Evolutionary conservation across 2,888 invertebrate genomes (phyloP).

Genomic region (Orthosia cruda): DNA sequence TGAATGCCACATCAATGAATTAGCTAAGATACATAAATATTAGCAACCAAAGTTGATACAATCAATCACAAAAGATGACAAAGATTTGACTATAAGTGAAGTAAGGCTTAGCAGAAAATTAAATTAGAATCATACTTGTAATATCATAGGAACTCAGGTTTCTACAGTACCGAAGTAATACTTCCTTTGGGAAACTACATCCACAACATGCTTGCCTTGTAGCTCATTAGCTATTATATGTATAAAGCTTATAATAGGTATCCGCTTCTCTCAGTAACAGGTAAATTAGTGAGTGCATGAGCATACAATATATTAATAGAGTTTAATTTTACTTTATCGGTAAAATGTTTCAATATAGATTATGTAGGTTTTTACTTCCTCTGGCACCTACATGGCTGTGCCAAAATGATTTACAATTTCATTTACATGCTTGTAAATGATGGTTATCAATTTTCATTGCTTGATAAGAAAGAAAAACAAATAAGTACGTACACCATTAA

Average conservation of each 20-base stretch:
- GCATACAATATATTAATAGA: constrained; percentile 8
- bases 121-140: too few species aligned
- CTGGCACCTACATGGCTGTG: background rate
- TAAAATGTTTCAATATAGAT: background rate
- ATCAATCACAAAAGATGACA: too few species aligned
- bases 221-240: constrained; percentile 30
- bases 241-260: too few species aligned
- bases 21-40: too few species aligned
- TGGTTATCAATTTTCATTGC: background rate
- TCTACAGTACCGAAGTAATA: background rate
- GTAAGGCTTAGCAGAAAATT: too few species aligned
- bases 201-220: constrained; percentile 20
- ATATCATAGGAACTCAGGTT: background rate
- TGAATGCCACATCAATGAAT: too few species aligned
- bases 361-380: too few species aligned
- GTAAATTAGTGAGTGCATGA: constrained; percentile 26
- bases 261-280: too few species aligned
- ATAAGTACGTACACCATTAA: background rate
- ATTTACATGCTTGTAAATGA: too few species aligned
- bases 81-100: too few species aligned
- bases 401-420: too few species aligned
- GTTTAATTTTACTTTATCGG: background rate
- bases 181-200: background rate
- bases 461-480: background rate
- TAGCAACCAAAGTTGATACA: too few species aligned